Percentiles rank a stretch among this genome's conserved stretches.
These are phyloP conservation scores for Eilema depressum DNA, from an alignment of 2,888 invertebrate species.

Conservation along the genomic window DNA sequence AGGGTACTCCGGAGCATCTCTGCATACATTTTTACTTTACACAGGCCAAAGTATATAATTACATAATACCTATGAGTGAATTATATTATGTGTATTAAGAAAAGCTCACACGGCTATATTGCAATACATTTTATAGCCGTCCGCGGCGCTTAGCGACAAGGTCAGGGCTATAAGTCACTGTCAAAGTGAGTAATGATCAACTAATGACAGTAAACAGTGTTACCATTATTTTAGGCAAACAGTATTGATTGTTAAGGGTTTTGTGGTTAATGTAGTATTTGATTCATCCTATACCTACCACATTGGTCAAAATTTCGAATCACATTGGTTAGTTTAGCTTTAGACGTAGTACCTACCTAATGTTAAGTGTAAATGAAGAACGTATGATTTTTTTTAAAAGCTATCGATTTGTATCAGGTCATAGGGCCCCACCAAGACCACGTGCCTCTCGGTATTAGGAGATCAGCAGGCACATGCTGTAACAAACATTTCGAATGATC, in stretches of 20 bases:
- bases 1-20: too few relatives aligned
- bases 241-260: slow-evolving; percentile 32
- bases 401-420: too few relatives aligned
- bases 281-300: slow-evolving; percentile 7
- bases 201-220: slow-evolving; percentile 40
- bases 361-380: neutral
- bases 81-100: neutral
- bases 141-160: neutral
- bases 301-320: neutral
- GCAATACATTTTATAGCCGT: neutral
- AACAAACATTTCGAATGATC: too few relatives aligned
- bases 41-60: too few relatives aligned
- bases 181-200: slow-evolving; percentile 40
- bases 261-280: slow-evolving; percentile 13
- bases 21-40: too few relatives aligned
- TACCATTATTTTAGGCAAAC: slow-evolving; percentile 36
- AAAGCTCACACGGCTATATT: neutral
- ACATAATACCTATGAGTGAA: neutral
- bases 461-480: too few relatives aligned
- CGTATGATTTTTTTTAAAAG: too few relatives aligned
- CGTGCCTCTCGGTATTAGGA: too few relatives aligned
- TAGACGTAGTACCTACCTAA: too few relatives aligned
- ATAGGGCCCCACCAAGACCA: too few relatives aligned
- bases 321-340: neutral
- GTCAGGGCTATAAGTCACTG: slow-evolving; percentile 27